Evolutionary conservation across 2,113 vertebrate species (phyloP).

Genomic region (Indicator indicator): DNA sequence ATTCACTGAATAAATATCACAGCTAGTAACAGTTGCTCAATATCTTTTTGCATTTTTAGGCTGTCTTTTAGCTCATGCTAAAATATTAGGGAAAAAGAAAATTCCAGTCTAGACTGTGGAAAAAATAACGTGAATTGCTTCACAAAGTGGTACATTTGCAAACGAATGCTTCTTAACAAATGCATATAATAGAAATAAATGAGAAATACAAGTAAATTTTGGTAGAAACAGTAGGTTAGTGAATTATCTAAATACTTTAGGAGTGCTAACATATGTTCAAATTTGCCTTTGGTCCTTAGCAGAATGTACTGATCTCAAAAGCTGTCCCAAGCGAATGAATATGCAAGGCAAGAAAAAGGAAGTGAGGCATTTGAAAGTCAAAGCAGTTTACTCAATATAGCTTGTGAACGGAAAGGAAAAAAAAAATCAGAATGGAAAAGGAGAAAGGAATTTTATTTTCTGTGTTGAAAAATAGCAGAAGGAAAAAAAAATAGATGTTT

Average conservation of each 20-base stretch:
- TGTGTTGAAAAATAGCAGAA: not conserved
- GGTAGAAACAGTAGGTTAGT: not conserved
- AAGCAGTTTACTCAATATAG: not conserved
- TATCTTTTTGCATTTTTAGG: not conserved
- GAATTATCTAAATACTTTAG: not conserved
- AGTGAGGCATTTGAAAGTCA: not conserved
- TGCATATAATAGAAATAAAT: not conserved
- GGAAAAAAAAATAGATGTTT: not conserved
- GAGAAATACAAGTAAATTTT: not conserved
- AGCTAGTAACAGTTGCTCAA: not conserved
- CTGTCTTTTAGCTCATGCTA: not conserved
- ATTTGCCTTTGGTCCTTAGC: conserved; percentile 5
- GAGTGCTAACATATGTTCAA: not conserved
- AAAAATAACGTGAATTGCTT: not conserved
- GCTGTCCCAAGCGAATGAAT: not conserved
- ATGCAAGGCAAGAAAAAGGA: not conserved
- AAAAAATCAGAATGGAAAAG: not conserved
- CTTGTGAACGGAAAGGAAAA: not conserved
- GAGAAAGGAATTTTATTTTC: not conserved
- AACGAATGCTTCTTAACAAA: not conserved
- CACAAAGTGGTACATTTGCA: not conserved
- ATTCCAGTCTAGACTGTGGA: not conserved
- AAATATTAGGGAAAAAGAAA: not conserved
- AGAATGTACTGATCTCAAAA: not conserved
- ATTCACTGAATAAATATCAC: not conserved